Percentiles rank a stretch among this genome's conserved stretches.
phyloP scores from a whole-genome alignment of 2,113 vertebrate species.

The Atractosteus spatula region DNA sequence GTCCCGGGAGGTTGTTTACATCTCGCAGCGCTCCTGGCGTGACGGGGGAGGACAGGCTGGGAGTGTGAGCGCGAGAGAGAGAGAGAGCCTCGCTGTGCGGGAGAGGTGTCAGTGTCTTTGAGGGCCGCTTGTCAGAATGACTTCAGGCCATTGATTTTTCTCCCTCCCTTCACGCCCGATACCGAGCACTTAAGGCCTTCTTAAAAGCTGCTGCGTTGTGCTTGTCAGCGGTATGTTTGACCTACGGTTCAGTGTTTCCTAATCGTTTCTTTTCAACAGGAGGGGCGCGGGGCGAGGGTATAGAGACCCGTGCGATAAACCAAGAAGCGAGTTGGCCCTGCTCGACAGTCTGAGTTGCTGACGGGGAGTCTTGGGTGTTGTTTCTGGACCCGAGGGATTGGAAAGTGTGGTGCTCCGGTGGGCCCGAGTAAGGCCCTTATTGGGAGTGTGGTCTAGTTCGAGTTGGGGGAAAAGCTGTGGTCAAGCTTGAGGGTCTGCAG shows the following conservation, averaged over 20 bases:
- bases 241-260: not conserved
- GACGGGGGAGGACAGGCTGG: conserved; percentile 15
- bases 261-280: not conserved
- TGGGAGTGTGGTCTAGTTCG: too few species aligned
- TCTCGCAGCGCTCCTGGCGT: conserved; percentile 41
- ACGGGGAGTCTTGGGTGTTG: too few species aligned
- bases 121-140: conserved; percentile 51
- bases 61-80: conserved; percentile 12
- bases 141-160: conserved; percentile 36
- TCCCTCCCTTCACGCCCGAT: not conserved
- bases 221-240: not conserved
- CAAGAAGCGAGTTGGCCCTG: too few species aligned
- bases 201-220: not conserved
- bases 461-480: too few species aligned
- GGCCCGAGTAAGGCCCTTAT: too few species aligned
- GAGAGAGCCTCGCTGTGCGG: conserved; percentile 18
- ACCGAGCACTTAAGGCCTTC: not conserved
- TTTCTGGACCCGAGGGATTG: too few species aligned
- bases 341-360: too few species aligned
- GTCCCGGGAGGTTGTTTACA: conserved; percentile 53
- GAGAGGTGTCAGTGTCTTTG: conserved; percentile 53
- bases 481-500: too few species aligned
- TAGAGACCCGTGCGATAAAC: not conserved
- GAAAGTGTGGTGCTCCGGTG: too few species aligned
- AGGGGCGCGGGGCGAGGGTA: not conserved